Evolutionary conservation across 2,888 invertebrate species (phyloP).

Genomic region (Ecdyonurus torrentis): DNA sequence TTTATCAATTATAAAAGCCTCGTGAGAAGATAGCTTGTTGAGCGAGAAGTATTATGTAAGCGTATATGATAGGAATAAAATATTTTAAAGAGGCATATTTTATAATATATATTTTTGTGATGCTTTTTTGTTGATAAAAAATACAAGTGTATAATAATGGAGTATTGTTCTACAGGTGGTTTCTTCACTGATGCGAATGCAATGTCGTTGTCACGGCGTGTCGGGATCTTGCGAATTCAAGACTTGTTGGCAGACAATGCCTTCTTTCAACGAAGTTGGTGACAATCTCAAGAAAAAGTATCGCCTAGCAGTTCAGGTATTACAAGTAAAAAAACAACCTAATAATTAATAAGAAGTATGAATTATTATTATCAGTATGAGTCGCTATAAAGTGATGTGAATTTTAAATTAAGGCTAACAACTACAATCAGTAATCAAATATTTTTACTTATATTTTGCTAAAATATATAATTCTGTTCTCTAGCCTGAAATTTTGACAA

Average conservation of each 20-base stretch:
- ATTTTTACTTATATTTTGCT: too few relatives aligned
- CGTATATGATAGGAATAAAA: neutral
- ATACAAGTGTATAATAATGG: neutral
- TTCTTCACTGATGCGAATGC: constrained; percentile 28
- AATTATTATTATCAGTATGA: too few relatives aligned
- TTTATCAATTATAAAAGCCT: too few relatives aligned
- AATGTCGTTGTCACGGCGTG: constrained; percentile 39
- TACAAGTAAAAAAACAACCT: too few relatives aligned
- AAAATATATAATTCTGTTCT: too few relatives aligned
- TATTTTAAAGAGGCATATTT: neutral
- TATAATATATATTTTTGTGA: neutral
- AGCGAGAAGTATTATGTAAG: neutral
- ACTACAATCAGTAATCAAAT: too few relatives aligned
- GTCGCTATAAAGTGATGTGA: too few relatives aligned
- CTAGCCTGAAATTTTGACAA: too few relatives aligned
- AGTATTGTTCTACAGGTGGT: constrained; percentile 23
- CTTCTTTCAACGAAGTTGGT: constrained; percentile 33
- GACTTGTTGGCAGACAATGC: constrained; percentile 38
- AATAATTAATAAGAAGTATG: too few relatives aligned
- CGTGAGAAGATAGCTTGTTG: too few relatives aligned
- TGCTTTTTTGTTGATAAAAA: neutral
- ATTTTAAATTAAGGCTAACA: too few relatives aligned
- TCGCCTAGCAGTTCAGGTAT: constrained; percentile 32
- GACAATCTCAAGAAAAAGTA: constrained; percentile 33
- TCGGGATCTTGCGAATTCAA: constrained; percentile 39